A percentile compares a stretch with the other conserved stretches of the same genome.
These are phyloP conservation scores for Emydoidea blandingii DNA, from an alignment of 2,797 vertebrate species.

Conservation along the genomic window DNA sequence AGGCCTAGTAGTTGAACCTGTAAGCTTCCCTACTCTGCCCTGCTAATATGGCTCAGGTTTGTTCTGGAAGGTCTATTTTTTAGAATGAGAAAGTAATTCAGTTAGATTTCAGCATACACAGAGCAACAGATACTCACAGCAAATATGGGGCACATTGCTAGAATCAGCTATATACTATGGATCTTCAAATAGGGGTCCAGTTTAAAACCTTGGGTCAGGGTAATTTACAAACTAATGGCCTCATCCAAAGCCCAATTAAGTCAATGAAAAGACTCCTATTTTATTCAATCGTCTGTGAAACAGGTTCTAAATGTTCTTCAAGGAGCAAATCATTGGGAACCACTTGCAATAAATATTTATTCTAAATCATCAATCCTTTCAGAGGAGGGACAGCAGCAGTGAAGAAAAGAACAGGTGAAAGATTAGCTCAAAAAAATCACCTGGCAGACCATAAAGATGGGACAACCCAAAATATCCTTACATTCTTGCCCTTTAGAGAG, in stretches of 20 bases:
- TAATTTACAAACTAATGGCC: background rate
- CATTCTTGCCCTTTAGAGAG: background rate
- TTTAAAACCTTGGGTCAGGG: background rate
- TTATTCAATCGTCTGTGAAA: background rate
- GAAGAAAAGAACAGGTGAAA: background rate
- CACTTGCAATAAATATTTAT: background rate
- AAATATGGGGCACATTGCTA: background rate
- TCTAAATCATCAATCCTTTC: background rate
- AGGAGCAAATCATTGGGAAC: background rate
- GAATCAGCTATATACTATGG: background rate
- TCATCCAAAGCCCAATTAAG: background rate
- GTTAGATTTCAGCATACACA: background rate
- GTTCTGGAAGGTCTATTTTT: background rate
- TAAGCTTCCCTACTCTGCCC: background rate
- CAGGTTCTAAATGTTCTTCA: background rate
- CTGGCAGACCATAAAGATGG: background rate
- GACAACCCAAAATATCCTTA: background rate
- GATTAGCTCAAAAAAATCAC: background rate
- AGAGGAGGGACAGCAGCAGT: background rate
- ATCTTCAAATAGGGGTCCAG: fast-evolving
- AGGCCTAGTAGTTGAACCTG: background rate
- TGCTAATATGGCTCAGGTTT: background rate
- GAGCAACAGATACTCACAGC: background rate
- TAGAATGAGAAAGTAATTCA: background rate
- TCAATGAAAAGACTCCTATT: background rate